phyloP scores from a whole-genome alignment of 2,888 invertebrate species.

The Nemotelus pantherinus region DNA sequence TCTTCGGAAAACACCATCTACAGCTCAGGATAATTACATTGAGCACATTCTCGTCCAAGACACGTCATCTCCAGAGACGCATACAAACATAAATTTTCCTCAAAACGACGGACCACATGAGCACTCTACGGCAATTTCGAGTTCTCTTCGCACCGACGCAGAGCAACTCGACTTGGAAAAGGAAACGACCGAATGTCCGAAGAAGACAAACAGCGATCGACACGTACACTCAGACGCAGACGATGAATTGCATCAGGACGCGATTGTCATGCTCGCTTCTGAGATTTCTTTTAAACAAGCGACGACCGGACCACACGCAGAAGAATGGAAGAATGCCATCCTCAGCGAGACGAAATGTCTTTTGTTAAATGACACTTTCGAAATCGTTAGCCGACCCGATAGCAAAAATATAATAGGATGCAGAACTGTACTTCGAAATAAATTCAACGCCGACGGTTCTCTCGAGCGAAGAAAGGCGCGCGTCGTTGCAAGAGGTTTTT shows the following conservation, averaged over 20 bases:
- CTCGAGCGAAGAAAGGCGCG: conserved; percentile 55
- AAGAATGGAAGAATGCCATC: conserved; percentile 44
- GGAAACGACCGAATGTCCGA: too few relatives aligned
- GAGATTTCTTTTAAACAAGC: background rate
- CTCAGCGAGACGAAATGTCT: conserved; percentile 52
- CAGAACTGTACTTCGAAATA: conserved; percentile 55
- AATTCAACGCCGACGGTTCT: conserved; percentile 53
- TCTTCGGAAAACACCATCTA: background rate
- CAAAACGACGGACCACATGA: too few relatives aligned
- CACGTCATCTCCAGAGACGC: background rate
- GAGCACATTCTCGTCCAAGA: background rate
- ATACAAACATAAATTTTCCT: too few relatives aligned
- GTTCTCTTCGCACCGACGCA: too few relatives aligned
- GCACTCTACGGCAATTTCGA: too few relatives aligned
- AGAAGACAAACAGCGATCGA: too few relatives aligned
- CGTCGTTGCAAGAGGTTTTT: conserved; percentile 56
- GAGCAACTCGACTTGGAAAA: too few relatives aligned
- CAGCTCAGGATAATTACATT: background rate
- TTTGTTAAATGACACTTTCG: conserved; percentile 52
- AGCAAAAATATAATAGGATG: conserved; percentile 53
- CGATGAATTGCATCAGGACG: conserved; percentile 25
- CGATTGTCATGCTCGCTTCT: background rate
- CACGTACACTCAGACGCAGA: background rate
- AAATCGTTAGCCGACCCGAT: conserved; percentile 51
- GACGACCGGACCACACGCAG: background rate